Percentiles rank a stretch among this genome's conserved stretches.
phyloP scores from a whole-genome alignment of 2,113 vertebrate genomes.

The Pithys albifrons region DNA sequence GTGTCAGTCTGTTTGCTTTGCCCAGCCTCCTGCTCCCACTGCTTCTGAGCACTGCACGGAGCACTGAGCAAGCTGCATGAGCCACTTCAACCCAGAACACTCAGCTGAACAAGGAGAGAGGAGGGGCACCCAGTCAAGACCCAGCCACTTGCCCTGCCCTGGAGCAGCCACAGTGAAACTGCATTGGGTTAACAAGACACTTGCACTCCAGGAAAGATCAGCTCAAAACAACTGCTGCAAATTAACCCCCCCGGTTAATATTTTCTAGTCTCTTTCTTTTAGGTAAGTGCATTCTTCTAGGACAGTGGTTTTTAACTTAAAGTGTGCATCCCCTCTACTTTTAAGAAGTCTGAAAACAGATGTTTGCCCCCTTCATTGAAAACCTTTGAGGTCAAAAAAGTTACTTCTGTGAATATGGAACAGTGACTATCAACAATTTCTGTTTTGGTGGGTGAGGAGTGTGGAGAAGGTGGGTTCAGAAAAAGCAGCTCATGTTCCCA shows the following conservation, averaged over 20 bases:
- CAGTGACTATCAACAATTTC: not conserved
- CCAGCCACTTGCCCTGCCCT: not conserved
- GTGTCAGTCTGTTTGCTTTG: not conserved
- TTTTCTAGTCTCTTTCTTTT: not conserved
- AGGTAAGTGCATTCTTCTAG: not conserved
- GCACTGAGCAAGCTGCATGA: not conserved
- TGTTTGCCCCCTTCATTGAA: not conserved
- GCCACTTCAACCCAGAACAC: not conserved
- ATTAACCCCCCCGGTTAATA: not conserved
- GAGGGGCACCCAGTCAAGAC: not conserved
- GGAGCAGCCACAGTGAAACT: not conserved
- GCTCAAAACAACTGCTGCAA: not conserved
- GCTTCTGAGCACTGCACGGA: not conserved
- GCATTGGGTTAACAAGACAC: not conserved
- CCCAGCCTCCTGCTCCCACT: not conserved
- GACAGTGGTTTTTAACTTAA: not conserved
- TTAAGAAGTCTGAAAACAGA: not conserved
- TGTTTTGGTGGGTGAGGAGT: not conserved
- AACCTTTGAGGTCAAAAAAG: not conserved
- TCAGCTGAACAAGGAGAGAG: not conserved
- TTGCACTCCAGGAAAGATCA: not conserved
- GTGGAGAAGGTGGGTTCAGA: not conserved
- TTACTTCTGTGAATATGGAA: not conserved
- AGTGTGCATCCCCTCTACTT: not conserved
- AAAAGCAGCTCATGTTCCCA: not conserved